Evolutionary conservation across 2,888 invertebrate genomes (phyloP).

Genomic region (Ligdia adustata): DNA sequence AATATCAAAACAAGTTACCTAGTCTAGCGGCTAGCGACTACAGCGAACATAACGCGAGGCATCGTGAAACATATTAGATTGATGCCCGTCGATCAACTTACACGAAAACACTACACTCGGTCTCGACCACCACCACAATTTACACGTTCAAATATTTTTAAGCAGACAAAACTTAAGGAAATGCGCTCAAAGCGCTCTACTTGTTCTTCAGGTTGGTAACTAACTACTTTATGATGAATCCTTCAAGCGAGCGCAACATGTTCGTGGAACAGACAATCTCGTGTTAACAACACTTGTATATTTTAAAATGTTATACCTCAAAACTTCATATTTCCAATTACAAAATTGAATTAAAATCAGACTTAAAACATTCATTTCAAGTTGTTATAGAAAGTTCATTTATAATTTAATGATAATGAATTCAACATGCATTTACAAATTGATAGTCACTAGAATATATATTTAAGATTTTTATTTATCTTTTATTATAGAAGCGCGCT

Average conservation of each 20-base stretch:
- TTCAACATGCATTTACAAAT: too few species aligned
- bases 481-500: slow-evolving; percentile 8
- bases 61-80: slow-evolving; percentile 40
- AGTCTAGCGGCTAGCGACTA: slow-evolving; percentile 28
- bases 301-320: too few species aligned
- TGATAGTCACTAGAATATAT: too few species aligned
- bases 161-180: neutral
- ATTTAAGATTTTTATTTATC: too few species aligned
- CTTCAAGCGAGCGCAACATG: neutral
- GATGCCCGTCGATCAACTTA: slow-evolving; percentile 31
- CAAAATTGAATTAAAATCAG: too few species aligned
- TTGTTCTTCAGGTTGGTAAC: too few species aligned
- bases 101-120: slow-evolving; percentile 12
- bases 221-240: neutral
- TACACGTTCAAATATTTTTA: slow-evolving; percentile 1
- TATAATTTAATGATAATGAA: too few species aligned
- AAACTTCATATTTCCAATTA: too few species aligned
- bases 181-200: neutral
- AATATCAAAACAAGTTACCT: slow-evolving; percentile 32
- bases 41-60: slow-evolving; percentile 31
- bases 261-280: neutral
- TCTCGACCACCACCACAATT: slow-evolving; percentile 25
- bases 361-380: too few species aligned
- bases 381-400: too few species aligned
- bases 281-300: too few species aligned